Evolutionary conservation across 2,113 vertebrate genomes (phyloP), one percentile per base, ranked within the genome.

Genomic region (Petrocephalus zakoni): DNA sequence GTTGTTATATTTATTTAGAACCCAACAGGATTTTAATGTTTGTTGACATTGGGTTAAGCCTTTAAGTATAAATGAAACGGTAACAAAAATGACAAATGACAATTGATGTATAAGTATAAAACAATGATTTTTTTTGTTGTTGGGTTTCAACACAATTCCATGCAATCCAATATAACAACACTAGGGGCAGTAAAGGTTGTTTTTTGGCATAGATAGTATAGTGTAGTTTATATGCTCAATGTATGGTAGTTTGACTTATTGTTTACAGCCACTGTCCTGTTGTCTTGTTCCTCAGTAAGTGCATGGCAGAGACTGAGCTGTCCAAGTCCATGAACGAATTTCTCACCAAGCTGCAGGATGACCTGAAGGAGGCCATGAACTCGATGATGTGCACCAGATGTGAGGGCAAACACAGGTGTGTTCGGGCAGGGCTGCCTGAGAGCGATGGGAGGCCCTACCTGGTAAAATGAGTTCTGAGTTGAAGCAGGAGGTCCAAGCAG

Each of bases 341-440:
- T 92, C 95, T 99, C 88, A 96, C 95, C 78, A 97, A 97, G 90
- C 96, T 99, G 91, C 98, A 98, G 93, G 97, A 98, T n/a, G 97
- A 98, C 89, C 95, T 99, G 91, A 97, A 96, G 87, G 98, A 99
- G 88, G 97, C 97, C 93, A 97, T 99, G 97, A 98, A 99, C 94
- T 98, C 97, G 85, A 98, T 99, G 98, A 97, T 97, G 96, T 99
- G 98, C 91, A 98, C 96, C 90, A 96, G 96, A 90, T 99, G 98
- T 94, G 97, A 97, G 93, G 97, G 98, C 89, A 98, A 98, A 93
- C 98, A 99, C 94, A 97, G 95, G 97, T 98, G 94, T 13, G 94
- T 93, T 4, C 1, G 4, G 10, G n/a, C 49, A 88, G 75, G 58
- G 46, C 29, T 0, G 49, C 64, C 0, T 29, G 51, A 34, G n/a